Conservation (phyloP, 2,797 vertebrate genomes). For the Pseudomugil gertrudae region DNA sequence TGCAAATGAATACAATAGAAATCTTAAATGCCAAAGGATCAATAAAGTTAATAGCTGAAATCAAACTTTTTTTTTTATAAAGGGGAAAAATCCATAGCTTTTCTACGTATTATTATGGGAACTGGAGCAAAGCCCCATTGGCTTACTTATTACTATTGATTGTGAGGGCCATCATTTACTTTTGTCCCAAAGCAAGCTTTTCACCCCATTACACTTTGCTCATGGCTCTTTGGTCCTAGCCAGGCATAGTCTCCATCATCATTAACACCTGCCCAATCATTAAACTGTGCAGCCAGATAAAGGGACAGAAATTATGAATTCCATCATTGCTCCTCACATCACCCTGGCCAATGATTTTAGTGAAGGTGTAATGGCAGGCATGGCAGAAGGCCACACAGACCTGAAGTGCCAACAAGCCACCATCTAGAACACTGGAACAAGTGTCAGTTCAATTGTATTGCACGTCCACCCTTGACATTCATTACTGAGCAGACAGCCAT, state of each 20-base stretch:
- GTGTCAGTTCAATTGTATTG: slow-evolving; percentile 38
- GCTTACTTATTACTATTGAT: slow-evolving; percentile 78
- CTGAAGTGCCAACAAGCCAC: slow-evolving; percentile 23
- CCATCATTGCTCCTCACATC: slow-evolving; percentile 50
- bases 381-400: slow-evolving; percentile 46
- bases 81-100: slow-evolving; percentile 60
- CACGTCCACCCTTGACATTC: slow-evolving; percentile 37
- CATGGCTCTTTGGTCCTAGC: slow-evolving; percentile 61
- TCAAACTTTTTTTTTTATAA: slow-evolving; percentile 55
- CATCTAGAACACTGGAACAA: slow-evolving; percentile 24
- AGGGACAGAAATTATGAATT: slow-evolving; percentile 68
- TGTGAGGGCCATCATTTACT: slow-evolving; percentile 72
- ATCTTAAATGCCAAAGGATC: slow-evolving; percentile 47
- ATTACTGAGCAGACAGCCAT: slow-evolving; percentile 22
- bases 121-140: slow-evolving; percentile 67
- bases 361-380: slow-evolving; percentile 54
- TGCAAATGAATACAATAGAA: not conserved
- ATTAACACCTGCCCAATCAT: slow-evolving; percentile 78
- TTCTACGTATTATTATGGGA: slow-evolving; percentile 60
- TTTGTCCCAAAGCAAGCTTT: slow-evolving; percentile 78
- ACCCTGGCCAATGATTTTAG: slow-evolving; percentile 58
- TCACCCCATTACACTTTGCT: slow-evolving; percentile 76
- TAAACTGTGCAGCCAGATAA: slow-evolving; percentile 68
- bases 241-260: slow-evolving; percentile 73
- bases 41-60: slow-evolving; percentile 66